These are phyloP conservation scores for Caenorhabditis doughertyi DNA, from an alignment of 2,888 invertebrate genomes.

Conservation along the genomic window DNA sequence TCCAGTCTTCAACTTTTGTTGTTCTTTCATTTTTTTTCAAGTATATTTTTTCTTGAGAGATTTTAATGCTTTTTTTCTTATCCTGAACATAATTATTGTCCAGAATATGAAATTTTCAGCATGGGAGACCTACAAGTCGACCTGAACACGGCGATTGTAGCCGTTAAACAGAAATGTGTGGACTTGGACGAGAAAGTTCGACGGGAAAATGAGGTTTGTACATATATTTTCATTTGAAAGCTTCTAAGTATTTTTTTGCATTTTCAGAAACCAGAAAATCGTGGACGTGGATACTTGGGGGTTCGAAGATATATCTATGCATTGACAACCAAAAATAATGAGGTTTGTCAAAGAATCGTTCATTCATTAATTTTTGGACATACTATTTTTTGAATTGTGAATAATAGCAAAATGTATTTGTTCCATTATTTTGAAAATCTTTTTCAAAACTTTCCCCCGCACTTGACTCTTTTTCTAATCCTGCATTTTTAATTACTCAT, in stretches of 20 bases:
- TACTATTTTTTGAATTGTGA: neutral
- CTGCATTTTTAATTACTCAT: slow-evolving; percentile 20
- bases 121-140: slow-evolving; percentile 63
- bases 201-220: slow-evolving; percentile 41
- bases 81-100: too few species aligned
- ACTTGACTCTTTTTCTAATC: slow-evolving; percentile 20
- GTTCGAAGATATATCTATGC: slow-evolving; percentile 63
- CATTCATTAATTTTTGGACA: neutral
- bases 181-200: slow-evolving; percentile 55
- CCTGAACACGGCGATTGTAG: slow-evolving; percentile 54
- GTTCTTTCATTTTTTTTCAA: neutral
- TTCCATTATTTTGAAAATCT: neutral
- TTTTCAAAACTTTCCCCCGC: neutral
- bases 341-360: slow-evolving; percentile 15
- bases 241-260: neutral
- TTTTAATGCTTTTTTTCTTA: too few species aligned
- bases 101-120: too few species aligned
- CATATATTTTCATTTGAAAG: neutral
- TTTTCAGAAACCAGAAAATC: slow-evolving; percentile 43
- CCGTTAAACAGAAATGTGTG: slow-evolving; percentile 64
- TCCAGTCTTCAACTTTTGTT: neutral
- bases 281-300: slow-evolving; percentile 50
- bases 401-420: too few species aligned
- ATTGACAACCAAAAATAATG: slow-evolving; percentile 46
- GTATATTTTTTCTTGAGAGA: neutral